Percentiles rank a stretch among this genome's conserved stretches.
Evolutionary conservation across 1,140 invertebrate species (phyloP).

Genomic region (Heliothis virescens): DNA sequence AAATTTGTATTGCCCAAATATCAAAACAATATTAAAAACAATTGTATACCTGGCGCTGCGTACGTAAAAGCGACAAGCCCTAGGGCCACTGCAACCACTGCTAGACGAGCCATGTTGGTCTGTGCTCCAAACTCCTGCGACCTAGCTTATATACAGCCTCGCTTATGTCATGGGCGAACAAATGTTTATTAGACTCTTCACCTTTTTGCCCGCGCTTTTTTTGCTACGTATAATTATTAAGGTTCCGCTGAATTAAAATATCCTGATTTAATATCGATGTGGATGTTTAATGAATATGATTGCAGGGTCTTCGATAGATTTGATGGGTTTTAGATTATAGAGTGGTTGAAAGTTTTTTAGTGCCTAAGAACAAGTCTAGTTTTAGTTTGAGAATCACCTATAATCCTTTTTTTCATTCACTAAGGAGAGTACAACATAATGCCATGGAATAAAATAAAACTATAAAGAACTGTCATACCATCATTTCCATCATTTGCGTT

Average conservation of each 20-base stretch:
- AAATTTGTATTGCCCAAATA: background rate
- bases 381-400: background rate
- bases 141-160: conserved; percentile 64
- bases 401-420: no score
- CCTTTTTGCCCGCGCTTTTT: conserved; percentile 62
- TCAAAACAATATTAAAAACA: conserved; percentile 12
- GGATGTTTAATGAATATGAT: background rate
- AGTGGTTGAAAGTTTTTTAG: background rate
- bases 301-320: background rate
- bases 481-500: no score
- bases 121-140: conserved; percentile 47
- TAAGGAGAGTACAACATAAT: no score
- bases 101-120: conserved; percentile 65
- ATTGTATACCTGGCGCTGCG: conserved; percentile 66
- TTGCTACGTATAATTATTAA: conserved; percentile 48
- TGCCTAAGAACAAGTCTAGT: background rate
- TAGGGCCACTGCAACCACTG: conserved; percentile 59
- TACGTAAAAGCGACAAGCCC: conserved; percentile 63
- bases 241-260: conserved; percentile 47
- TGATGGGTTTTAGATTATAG: conserved; percentile 3
- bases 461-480: background rate
- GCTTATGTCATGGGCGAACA: conserved; percentile 65
- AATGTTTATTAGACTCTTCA: conserved; percentile 65
- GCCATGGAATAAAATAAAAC: background rate
- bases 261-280: conserved; percentile 32